Base-by-base conservation (phyloP, 2,888 invertebrate species). In the Heliconius hortense region DNA sequence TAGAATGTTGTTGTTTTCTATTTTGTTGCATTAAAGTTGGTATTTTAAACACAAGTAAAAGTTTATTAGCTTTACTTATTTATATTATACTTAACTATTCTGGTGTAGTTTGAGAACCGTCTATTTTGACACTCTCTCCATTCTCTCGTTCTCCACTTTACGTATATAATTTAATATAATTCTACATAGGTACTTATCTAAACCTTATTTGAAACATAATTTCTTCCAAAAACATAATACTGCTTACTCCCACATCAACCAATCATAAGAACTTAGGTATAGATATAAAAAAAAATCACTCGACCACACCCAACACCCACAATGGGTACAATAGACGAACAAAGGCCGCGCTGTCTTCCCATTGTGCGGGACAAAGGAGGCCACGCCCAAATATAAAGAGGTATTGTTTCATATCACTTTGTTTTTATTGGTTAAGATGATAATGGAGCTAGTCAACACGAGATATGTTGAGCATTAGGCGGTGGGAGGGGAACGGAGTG, bases 331-430 rank as follows among this genome's bases (percentile, higher is more conserved):
- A 63, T 76, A 74, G 74, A 83, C 87, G 78, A 80, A 91, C 90
- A 93, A 93, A 89, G 90, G 90, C 82, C 82, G 83, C 78, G 83
- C 89, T 89, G 88, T 92, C 93, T 90, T 92, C 90, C 94, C 87
- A 93, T 93, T 94, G 94, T 93, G 79, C 88, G 82, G 82, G 83
- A 94, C 93, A 93, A 94, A 80, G 84, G 80, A 82, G 77, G 88
- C 91, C 86, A 82, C 91, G 90, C 92, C 93, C 89, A 83, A 79
- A 84, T 87, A 89, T 88, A 87, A 88, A 84, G 85, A 89, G 87
- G 91, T 85, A 81, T 93, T 93, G 94, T 93, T 92, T 93, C 91
- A 93, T 92, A 90, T 87, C 82, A 82, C 80, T 78, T 80, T 79
- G 77, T 76, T 76, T 77, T 72, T 82, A 93, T 93, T 93, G 93